A percentile compares a stretch with the other conserved stretches of the same genome.
These are phyloP conservation scores for Chelonus insularis DNA, from an alignment of 1,140 invertebrate species.

Conservation along the genomic window DNA sequence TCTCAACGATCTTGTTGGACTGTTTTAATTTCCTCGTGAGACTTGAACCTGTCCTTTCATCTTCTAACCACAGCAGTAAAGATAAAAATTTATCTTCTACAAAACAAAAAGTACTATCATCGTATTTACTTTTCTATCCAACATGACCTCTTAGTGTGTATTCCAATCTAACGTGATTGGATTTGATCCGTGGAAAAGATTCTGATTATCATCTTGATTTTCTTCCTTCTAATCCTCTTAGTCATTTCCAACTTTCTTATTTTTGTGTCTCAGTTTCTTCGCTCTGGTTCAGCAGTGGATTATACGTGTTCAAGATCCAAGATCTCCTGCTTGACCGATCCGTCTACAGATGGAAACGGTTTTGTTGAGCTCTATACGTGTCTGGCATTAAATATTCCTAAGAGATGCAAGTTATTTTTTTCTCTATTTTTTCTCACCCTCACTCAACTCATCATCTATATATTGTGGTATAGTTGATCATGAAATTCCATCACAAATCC, in stretches of 20 bases:
- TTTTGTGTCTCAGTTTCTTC: slow-evolving; percentile 2
- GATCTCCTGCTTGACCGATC: slow-evolving; percentile 10
- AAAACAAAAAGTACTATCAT: too few relatives aligned
- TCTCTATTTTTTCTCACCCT: background rate
- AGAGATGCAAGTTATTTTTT: background rate
- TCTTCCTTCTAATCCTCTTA: too few relatives aligned
- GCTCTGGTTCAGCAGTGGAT: slow-evolving; percentile 7
- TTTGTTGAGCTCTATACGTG: slow-evolving; percentile 7
- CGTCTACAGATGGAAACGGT: slow-evolving; percentile 8
- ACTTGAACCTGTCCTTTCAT: background rate
- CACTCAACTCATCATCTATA: background rate
- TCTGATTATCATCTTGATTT: too few relatives aligned
- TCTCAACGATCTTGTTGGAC: background rate
- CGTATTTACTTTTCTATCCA: too few relatives aligned
- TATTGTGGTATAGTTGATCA: background rate
- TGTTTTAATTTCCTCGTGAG: slow-evolving; percentile 4
- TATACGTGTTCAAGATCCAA: slow-evolving; percentile 26
- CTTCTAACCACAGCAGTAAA: background rate
- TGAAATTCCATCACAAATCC: background rate
- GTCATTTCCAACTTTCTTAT: background rate
- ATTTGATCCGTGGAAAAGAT: too few relatives aligned
- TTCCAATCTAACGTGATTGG: too few relatives aligned
- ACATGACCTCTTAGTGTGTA: too few relatives aligned
- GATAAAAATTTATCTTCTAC: slow-evolving; percentile 2
- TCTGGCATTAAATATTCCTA: slow-evolving; percentile 10